Base-by-base conservation (phyloP, 2,888 invertebrate genomes). In the Temnothorax ravouxi region DNA sequence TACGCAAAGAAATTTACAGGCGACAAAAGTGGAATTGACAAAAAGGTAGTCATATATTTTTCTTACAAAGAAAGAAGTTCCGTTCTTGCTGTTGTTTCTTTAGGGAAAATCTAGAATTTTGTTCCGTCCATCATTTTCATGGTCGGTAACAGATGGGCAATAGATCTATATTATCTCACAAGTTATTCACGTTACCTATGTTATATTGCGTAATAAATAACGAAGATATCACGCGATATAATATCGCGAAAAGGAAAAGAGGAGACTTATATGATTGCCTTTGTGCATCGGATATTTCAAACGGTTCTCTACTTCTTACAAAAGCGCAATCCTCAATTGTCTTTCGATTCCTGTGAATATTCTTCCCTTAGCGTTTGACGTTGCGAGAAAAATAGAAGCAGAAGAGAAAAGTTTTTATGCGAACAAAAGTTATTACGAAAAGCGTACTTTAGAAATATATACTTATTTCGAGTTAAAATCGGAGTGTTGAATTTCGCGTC, bases 211-310 rank as follows among this genome's bases (percentile, higher is more conserved):
- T 54, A 54, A 41, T 21, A 18, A 64, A 67, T 15, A 18, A 67
- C n/a, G 9, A 41, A 41, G 54, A 66, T 66, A 38, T 25, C 38
- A 64, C 50, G 2, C 18, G 34, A n/a, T 38, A n/a, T 11, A 38
- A 54, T 44, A 67, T 64, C 18, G 15, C 25, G 9, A 13, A 13
- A 47, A 8, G 21, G n/a, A 34, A 47, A 47, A 18, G 8, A 25
- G 5, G 15, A 41, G 8, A 18, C 15, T 50, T 5, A 41, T 15
- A 52, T 15, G n/a, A 56, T 9, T 0, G n/a, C 47, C 69, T 69
- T 71, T 79, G 47, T 71, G 38, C 47, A 34, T 56, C 11, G n/a
- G 52, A 76, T 54, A 77, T 77, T 54, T 41, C 56, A 13, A 56
- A 2, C 15, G 34, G 29, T 34, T 44, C 44, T 54, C 34, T 34